phyloP scores from a whole-genome alignment of 1,140 invertebrate species.

The Lasioglossum baleicum region DNA sequence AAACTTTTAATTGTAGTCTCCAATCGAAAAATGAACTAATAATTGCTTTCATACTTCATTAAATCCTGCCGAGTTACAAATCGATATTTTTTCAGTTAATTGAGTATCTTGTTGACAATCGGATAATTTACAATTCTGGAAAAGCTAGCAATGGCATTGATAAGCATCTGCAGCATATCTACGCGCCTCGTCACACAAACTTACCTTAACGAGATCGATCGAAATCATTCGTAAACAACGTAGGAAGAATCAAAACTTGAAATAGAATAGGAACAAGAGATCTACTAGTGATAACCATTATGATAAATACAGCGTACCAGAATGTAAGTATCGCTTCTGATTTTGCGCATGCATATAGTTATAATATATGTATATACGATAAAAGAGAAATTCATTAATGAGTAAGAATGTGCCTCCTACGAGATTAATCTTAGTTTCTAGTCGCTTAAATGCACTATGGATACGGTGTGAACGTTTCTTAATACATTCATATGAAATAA shows the following conservation, averaged over 20 bases:
- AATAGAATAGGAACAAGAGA: slow-evolving; percentile 2
- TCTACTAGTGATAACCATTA: slow-evolving; percentile 20
- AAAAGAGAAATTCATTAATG: slow-evolving; percentile 41
- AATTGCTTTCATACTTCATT: too few relatives aligned
- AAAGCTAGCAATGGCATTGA: neutral
- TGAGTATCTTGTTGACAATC: too few relatives aligned
- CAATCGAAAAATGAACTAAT: too few relatives aligned
- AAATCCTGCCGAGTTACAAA: too few relatives aligned
- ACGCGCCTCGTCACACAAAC: neutral
- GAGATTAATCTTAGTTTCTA: slow-evolving; percentile 20
- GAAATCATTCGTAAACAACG: neutral
- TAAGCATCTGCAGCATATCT: slow-evolving; percentile 2
- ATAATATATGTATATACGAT: slow-evolving; percentile 5
- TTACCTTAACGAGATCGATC: slow-evolving; percentile 20
- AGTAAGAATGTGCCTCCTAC: slow-evolving; percentile 43
- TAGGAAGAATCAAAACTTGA: neutral
- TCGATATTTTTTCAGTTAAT: too few relatives aligned
- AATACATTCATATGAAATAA: slow-evolving; percentile 6
- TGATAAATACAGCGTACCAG: slow-evolving; percentile 14
- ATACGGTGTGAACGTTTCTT: slow-evolving; percentile 20
- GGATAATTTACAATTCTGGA: neutral
- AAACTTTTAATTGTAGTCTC: too few relatives aligned
- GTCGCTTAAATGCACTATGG: slow-evolving; percentile 30
- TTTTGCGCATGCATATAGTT: slow-evolving; percentile 30
- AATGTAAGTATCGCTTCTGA: slow-evolving; percentile 10